These are phyloP conservation scores for Aphidius gifuensis DNA, from an alignment of 1,140 invertebrate genomes.

Conservation along the genomic window DNA sequence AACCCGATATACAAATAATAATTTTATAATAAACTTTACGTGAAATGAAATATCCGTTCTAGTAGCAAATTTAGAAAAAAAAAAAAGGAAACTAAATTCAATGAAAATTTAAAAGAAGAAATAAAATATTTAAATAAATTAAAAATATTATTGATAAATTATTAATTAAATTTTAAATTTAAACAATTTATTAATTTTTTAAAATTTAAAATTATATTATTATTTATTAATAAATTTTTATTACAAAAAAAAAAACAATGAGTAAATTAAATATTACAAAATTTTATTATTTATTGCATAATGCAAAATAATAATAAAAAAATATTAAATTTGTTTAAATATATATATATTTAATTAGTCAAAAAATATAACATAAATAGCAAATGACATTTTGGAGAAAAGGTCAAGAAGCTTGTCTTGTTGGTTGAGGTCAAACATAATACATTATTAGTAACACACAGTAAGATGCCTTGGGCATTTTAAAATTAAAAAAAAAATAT, in stretches of 20 bases:
- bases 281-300: no score
- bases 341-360: no score
- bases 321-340: no score
- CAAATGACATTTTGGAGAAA: slow-evolving; percentile 3
- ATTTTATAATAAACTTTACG: slow-evolving; percentile 1
- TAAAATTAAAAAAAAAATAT: background rate
- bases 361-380: background rate
- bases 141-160: background rate
- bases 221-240: no score
- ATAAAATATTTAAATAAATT: background rate
- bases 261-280: no score
- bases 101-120: background rate
- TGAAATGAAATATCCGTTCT: background rate
- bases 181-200: no score
- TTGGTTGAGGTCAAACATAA: background rate
- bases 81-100: background rate
- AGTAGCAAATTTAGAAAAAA: background rate
- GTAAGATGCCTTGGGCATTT: background rate
- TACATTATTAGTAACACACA: background rate
- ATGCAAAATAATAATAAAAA: no score
- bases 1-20: slow-evolving; percentile 15
- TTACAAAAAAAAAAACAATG: no score
- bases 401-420: slow-evolving; percentile 1
- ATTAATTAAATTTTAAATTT: no score
- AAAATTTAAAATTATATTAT: no score